phyloP scores from a whole-genome alignment of 2,888 invertebrate genomes.

The Belgica antarctica region DNA sequence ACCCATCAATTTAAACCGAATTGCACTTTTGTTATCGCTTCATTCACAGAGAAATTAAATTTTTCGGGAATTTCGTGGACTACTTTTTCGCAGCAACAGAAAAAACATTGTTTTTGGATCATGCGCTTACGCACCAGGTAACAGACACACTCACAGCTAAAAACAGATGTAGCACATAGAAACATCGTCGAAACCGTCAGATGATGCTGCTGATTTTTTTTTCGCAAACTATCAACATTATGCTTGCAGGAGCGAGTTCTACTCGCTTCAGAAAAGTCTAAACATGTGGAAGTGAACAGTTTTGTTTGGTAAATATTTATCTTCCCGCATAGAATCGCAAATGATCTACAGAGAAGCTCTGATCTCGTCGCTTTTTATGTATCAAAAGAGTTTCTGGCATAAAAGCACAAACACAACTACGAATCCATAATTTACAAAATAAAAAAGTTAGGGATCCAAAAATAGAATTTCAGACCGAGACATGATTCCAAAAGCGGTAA shows the following conservation, averaged over 20 bases:
- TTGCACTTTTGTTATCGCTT: background rate
- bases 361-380: too few species aligned
- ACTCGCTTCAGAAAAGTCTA: too few species aligned
- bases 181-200: slow-evolving; percentile 9
- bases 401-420: background rate
- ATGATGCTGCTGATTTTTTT: too few species aligned
- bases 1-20: background rate
- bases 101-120: slow-evolving; percentile 31
- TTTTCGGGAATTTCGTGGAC: slow-evolving; percentile 27
- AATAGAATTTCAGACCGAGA: slow-evolving; percentile 1
- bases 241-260: too few species aligned
- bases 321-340: too few species aligned
- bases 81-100: slow-evolving; percentile 24
- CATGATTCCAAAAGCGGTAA: background rate
- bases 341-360: too few species aligned
- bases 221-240: too few species aligned
- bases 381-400: too few species aligned
- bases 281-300: too few species aligned
- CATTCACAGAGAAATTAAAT: slow-evolving; percentile 14
- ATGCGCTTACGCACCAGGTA: slow-evolving; percentile 26
- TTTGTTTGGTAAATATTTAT: too few species aligned
- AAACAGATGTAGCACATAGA: slow-evolving; percentile 34
- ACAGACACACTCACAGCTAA: background rate
- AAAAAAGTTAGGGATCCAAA: background rate
- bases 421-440: background rate